Evolutionary conservation across 2,113 vertebrate species (phyloP).

Genomic region (Phocoena sinus): DNA sequence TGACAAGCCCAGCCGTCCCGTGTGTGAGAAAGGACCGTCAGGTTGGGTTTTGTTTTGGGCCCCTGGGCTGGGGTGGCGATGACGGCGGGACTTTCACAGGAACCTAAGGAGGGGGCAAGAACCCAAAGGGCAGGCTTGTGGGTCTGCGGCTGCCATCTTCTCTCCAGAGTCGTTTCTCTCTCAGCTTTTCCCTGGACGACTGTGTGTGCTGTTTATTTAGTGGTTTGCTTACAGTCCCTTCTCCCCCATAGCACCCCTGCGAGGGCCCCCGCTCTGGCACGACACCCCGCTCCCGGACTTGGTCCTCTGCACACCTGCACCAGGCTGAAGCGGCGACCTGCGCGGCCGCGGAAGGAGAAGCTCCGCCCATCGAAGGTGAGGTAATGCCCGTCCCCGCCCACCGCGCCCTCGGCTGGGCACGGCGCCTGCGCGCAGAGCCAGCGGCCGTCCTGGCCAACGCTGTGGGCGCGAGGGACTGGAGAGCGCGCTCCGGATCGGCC

Average conservation of each 20-base stretch:
- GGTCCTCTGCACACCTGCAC: conserved; percentile 82
- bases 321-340: conserved; percentile 81
- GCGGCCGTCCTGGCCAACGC: conserved; percentile 84
- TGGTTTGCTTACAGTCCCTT: background rate
- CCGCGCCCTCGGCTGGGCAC: conserved; percentile 85
- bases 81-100: background rate
- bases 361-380: conserved; percentile 89
- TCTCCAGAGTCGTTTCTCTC: background rate
- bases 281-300: rapidly evolving
- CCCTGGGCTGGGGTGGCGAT: background rate
- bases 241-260: rapidly evolving
- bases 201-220: background rate
- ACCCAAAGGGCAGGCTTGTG: too few relatives aligned
- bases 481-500: background rate
- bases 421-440: conserved; percentile 87
- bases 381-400: conserved; percentile 86
- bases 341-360: conserved; percentile 81
- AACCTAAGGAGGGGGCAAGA: background rate
- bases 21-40: background rate
- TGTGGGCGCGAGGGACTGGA: conserved; percentile 33
- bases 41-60: background rate
- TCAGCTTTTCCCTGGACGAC: background rate
- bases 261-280: background rate
- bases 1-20: background rate
- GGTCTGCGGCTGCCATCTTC: background rate